Evolutionary conservation across 1,140 invertebrate genomes (phyloP).

Genomic region (Sitophilus oryzae): DNA sequence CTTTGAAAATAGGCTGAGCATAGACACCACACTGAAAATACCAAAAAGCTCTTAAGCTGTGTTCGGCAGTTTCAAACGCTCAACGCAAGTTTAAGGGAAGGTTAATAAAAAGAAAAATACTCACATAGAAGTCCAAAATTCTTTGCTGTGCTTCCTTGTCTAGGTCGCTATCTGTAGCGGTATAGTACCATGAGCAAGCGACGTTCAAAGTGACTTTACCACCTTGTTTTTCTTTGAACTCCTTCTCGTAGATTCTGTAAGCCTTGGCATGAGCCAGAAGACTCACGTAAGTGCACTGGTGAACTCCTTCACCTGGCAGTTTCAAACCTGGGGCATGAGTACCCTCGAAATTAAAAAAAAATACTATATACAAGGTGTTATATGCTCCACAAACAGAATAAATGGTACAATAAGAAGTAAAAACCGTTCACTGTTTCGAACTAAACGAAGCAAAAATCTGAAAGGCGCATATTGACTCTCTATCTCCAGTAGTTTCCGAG

Average conservation of each 20-base stretch:
- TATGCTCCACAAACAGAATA: no score
- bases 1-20: conserved; percentile 57
- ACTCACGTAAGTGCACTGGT: conserved; percentile 51
- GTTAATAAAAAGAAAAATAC: no score
- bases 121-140: conserved; percentile 10
- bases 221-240: conserved; percentile 35
- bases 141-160: conserved; percentile 9
- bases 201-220: conserved; percentile 14
- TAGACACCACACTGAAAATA: conserved; percentile 53
- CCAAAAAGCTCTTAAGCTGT: no score
- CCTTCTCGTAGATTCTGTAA: conserved; percentile 51
- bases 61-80: no score
- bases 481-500: no score
- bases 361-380: background rate
- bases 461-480: no score
- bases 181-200: conserved; percentile 1
- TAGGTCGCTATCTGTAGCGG: background rate
- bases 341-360: background rate
- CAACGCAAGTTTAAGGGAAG: no score
- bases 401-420: no score
- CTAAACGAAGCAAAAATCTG: no score
- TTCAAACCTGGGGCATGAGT: conserved; percentile 35
- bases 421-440: no score
- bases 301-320: conserved; percentile 48
- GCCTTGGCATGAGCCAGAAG: conserved; percentile 50